Percentiles rank a stretch among this genome's conserved stretches.
Evolutionary conservation across 92 coral and sea anemone species (phyloP).

Genomic region (Palythoa caribaeorum): DNA sequence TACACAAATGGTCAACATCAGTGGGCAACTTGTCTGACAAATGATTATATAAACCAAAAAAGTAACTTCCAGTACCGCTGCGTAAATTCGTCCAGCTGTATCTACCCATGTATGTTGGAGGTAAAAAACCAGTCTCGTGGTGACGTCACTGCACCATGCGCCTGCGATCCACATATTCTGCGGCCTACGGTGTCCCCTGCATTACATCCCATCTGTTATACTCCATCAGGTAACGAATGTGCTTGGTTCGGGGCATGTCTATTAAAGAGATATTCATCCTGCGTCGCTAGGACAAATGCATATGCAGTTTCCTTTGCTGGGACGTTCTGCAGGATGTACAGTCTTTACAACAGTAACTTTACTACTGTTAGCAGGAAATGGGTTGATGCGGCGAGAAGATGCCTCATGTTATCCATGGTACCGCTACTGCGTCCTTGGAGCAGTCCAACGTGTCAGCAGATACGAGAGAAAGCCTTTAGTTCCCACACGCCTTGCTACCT

Average conservation of each 20-base stretch:
- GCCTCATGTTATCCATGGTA: conserved; percentile 69
- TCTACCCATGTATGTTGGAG: conserved; percentile 49
- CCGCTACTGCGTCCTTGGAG: conserved; percentile 47
- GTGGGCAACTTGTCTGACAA: conserved; percentile 47
- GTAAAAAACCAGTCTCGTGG: conserved; percentile 1
- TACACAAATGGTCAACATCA: conserved; percentile 10
- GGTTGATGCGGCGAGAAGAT: conserved; percentile 67
- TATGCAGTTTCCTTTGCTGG: conserved; percentile 67
- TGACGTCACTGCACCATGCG: conserved; percentile 19
- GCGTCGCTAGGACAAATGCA: conserved; percentile 43
- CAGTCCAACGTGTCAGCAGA: conserved; percentile 60
- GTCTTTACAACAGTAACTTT: conserved; percentile 31
- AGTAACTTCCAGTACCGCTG: neutral
- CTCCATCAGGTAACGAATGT: conserved; percentile 63
- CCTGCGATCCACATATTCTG: neutral
- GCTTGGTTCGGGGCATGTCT: conserved; percentile 74
- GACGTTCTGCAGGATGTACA: conserved; percentile 61
- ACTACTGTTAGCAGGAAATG: conserved; percentile 52
- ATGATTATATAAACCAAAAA: neutral
- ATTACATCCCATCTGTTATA: conserved; percentile 46
- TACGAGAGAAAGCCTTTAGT: conserved; percentile 50
- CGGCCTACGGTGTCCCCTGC: neutral
- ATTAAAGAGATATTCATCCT: conserved; percentile 60
- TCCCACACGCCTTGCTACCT: conserved; percentile 66
- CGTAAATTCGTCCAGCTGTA: neutral